Evolutionary conservation across 2,113 vertebrate genomes (phyloP).

Genomic region (Chloroceryle aenea): DNA sequence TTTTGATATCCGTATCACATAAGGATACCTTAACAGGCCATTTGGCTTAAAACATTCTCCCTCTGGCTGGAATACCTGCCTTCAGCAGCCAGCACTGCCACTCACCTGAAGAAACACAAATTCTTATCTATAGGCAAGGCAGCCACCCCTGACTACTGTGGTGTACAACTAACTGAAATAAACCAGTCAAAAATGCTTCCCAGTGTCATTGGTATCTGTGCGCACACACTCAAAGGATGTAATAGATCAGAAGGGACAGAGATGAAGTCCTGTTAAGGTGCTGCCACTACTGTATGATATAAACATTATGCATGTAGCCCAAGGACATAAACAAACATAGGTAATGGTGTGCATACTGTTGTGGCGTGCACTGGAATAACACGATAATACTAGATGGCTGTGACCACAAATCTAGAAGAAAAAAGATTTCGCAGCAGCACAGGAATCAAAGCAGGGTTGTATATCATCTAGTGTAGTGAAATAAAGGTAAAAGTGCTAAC

Average conservation of each 20-base stretch:
- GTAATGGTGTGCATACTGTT: background rate
- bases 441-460: background rate
- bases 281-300: background rate
- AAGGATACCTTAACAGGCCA: background rate
- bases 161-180: background rate
- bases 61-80: background rate
- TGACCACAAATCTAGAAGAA: background rate
- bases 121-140: background rate
- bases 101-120: background rate
- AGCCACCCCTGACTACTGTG: background rate
- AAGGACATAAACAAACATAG: background rate
- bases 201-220: accelerated
- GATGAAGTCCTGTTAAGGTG: background rate
- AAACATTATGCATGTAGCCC: background rate
- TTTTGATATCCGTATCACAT: background rate
- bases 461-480: background rate
- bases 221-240: accelerated
- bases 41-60: background rate
- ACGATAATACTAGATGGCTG: background rate
- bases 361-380: background rate
- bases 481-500: background rate
- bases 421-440: background rate
- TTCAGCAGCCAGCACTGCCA: background rate
- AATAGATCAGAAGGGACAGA: background rate
- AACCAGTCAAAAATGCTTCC: background rate